Evolutionary conservation across 2,797 vertebrate species (phyloP), one percentile per base, ranked within the genome.

Genomic region (Natrix natrix): DNA sequence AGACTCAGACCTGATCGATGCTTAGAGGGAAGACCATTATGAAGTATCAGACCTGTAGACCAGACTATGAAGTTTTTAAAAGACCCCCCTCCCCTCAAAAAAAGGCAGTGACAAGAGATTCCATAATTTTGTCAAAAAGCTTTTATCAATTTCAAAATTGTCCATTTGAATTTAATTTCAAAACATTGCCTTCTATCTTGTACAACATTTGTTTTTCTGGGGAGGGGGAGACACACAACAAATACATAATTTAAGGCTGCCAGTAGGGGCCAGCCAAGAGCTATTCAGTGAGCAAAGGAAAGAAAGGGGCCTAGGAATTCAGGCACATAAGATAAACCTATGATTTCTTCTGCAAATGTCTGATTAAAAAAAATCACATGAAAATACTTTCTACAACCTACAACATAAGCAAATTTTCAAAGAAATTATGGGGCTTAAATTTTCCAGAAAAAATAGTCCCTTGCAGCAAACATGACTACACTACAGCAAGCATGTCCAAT

Each of bases 261-360:
- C 96, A 92, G 95, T 91, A 97, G 96, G 89, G 95, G 96, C 32
- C 96, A 97, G 94, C 94, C 96, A 93, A 95, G 96, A 94, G 95
- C 96, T 37, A 28, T 93, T 57, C 86, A 48, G 78, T 52, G 55
- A 88, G 16, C 1, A 88, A 57, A 54, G 17, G 56, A 88, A 88
- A 26, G 12, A 5, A 17, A 54, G 26, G 22, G 37, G 13, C 52
- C 32, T 28, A 22, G 17, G 5, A 7, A 32, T 87, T 92, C 14
- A 11, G 17, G n/a, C 3, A 20, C n/a, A 24, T 63, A 52, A 17
- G 22, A 22, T 78, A 7, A 57, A 83, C 22, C n/a, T 59, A 28
- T 28, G 4, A 16, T 52, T 8, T 87, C 7, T 24, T 22, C 52
- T 28, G 57, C 26, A 48, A 86, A 86, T n/a, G 43, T 6, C 24